Evolutionary conservation across 2,888 invertebrate species (phyloP), one percentile per base, ranked within the genome.

Genomic region (Ennomos erosarius): DNA sequence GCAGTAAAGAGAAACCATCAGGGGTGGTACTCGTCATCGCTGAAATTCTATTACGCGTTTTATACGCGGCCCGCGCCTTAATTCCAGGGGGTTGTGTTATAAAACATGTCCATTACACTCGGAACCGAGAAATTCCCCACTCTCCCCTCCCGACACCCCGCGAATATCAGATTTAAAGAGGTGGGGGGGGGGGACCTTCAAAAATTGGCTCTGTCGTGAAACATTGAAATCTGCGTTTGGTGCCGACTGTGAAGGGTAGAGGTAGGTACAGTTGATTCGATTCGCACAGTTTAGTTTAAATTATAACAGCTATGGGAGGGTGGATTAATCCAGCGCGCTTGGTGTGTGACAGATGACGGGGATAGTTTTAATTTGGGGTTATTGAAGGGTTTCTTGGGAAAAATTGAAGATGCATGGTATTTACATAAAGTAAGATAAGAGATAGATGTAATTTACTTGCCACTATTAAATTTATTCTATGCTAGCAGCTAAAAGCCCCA

Each of bases 31-130:
- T 77, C 77, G 82, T 85, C 86, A 83, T 84, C 84, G 76, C 83
- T 82, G 87, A 85, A 90, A 90, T 90, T 90, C 90, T 90, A 90
- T 90, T 90, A 90, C 88, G 81, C 86, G 85, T 87, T 90, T 88
- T 89, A 90, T 88, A 87, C 86, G 81, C 82, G 82, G 80, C 84
- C 83, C 82, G 82, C 79, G 84, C 84, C 85, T 84, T 86, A 84
- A 85, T 84, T 80, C 78, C 75, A 77, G 79, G 84, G 82, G 85
- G 83, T 76, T 79, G 82, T 74, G 81, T 82, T 81, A 82, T 88
- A 84, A 86, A 85, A 84, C 85, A 82, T 81, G 79, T 78, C 88
- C 85, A 84, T 83, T 85, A 82, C 82, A 82, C 75, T 73, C 70
- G 79, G 88, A 85, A 75, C 85, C 76, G 77, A 74, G 73, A 74